Conservation (phyloP, 1,140 invertebrate genomes). For the Heliconius hewitsoni region DNA sequence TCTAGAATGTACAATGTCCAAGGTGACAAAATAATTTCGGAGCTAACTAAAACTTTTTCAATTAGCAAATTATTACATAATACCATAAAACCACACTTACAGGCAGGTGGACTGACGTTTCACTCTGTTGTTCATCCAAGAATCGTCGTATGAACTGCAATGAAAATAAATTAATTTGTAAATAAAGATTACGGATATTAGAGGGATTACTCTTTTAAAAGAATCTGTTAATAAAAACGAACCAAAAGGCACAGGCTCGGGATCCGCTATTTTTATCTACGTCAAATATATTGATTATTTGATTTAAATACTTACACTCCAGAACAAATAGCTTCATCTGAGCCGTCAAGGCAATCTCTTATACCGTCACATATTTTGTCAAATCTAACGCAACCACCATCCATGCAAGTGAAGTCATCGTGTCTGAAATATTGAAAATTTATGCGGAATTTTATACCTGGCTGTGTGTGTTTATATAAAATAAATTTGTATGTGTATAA, state of each 20-base stretch:
- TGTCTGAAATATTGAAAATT: constrained; percentile 3
- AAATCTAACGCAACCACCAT: constrained; percentile 19
- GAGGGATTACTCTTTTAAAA: too few species aligned
- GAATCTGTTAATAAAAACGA: too few species aligned
- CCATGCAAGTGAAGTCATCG: constrained; percentile 19
- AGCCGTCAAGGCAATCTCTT: constrained; percentile 23
- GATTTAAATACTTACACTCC: constrained; percentile 8
- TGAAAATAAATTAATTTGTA: background rate
- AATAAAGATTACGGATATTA: too few species aligned
- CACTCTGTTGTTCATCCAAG: constrained; percentile 4
- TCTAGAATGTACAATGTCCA: too few species aligned
- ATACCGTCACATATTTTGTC: constrained; percentile 20
- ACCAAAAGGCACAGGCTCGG: too few species aligned
- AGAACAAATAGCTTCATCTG: constrained; percentile 21
- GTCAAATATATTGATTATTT: too few species aligned
- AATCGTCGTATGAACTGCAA: background rate
- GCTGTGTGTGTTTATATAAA: too few species aligned
- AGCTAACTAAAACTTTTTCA: too few species aligned
- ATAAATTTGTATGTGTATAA: too few species aligned
- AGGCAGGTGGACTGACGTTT: background rate
- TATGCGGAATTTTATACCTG: background rate
- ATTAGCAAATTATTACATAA: too few species aligned
- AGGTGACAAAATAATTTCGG: too few species aligned
- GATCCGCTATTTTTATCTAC: too few species aligned
- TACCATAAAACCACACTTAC: background rate